These are phyloP conservation scores for Panthera uncia DNA, from an alignment of 2,113 vertebrate species.

Conservation along the genomic window DNA sequence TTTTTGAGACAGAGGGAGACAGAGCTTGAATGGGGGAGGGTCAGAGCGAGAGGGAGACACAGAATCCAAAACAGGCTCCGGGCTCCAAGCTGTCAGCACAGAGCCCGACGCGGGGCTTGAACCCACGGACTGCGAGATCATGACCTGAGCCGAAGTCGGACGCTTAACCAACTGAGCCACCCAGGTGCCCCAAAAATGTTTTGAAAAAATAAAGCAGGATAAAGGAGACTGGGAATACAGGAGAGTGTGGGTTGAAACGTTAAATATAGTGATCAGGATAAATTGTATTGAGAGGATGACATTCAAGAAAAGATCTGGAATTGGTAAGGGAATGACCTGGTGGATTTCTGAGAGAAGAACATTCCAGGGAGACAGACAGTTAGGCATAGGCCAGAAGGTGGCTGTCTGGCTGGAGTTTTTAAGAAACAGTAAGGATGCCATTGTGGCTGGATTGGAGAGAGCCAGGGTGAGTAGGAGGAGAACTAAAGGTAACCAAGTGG, in stretches of 20 bases:
- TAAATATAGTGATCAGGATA: background rate
- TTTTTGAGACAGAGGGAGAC: too few species aligned
- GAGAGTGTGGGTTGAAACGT: background rate
- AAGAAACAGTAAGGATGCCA: background rate
- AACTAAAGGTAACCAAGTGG: background rate
- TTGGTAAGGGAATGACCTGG: background rate
- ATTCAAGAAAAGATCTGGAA: background rate
- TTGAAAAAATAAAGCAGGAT: background rate
- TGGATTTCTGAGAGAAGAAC: background rate
- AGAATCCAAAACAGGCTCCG: too few species aligned
- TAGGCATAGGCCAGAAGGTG: background rate
- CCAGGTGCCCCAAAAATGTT: background rate
- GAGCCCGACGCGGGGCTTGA: too few species aligned
- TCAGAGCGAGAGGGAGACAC: too few species aligned
- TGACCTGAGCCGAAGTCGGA: too few species aligned
- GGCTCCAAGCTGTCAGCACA: too few species aligned
- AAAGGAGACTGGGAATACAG: background rate
- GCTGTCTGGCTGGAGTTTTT: background rate
- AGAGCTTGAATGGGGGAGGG: too few species aligned
- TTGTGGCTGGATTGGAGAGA: background rate
- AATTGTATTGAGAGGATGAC: background rate
- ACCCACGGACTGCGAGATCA: too few species aligned
- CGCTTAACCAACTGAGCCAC: too few species aligned
- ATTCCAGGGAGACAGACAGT: background rate
- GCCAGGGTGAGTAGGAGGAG: background rate